Conservation (phyloP, 2,797 vertebrate species). For the Harpagifer antarcticus region DNA sequence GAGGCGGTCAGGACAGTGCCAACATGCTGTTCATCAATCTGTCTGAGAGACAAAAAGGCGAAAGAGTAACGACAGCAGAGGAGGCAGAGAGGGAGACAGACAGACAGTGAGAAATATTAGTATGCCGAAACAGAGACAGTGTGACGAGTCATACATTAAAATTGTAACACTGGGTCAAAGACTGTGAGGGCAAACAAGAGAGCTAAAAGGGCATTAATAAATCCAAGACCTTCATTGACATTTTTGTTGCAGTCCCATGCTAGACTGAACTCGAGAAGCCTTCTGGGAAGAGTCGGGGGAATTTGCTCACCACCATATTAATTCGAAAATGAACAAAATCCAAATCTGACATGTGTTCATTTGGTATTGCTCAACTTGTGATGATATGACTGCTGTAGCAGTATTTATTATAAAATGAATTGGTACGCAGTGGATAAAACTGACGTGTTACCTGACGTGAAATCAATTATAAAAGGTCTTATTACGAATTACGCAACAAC, state of each 20-base stretch:
- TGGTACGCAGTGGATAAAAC: background rate
- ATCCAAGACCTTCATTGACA: constrained; percentile 10
- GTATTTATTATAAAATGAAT: background rate
- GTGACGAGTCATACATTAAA: constrained; percentile 11
- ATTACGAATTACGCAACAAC: background rate
- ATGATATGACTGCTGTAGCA: background rate
- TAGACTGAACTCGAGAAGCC: background rate
- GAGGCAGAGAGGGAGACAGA: constrained; percentile 15
- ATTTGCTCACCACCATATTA: background rate
- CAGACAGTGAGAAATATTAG: background rate
- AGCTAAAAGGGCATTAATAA: constrained; percentile 6
- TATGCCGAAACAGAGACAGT: constrained; percentile 7
- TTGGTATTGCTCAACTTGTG: background rate
- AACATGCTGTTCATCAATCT: constrained; percentile 38
- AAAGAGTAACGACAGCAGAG: constrained; percentile 11
- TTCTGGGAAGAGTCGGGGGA: background rate
- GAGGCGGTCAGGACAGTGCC: constrained; percentile 16
- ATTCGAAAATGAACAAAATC: constrained; percentile 9
- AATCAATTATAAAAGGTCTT: background rate
- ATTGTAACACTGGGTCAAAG: constrained; percentile 2
- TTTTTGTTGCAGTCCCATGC: constrained; percentile 3
- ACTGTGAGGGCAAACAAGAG: background rate
- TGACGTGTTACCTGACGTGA: background rate
- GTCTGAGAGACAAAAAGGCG: constrained; percentile 9
- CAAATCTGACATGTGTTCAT: background rate